Conservation (phyloP, 2,888 invertebrate species). For the Phalera bucephala region DNA sequence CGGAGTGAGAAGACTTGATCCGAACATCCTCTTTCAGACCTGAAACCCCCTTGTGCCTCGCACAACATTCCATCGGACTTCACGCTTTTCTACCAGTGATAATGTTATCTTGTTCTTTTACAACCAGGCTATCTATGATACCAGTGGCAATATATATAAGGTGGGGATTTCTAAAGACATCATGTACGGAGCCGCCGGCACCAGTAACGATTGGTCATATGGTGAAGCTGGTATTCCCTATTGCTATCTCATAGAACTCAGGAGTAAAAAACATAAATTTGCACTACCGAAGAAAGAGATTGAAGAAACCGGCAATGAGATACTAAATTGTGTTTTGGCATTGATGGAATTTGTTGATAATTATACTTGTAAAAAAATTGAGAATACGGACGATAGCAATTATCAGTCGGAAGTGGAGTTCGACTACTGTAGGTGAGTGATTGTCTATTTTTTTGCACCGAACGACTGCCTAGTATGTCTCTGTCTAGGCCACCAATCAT, state of each 20-base stretch:
- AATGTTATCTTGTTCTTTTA: slow-evolving; percentile 10
- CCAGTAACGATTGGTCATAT: slow-evolving; percentile 69
- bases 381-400: slow-evolving; percentile 3
- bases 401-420: not conserved
- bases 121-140: slow-evolving; percentile 59
- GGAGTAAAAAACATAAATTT: slow-evolving; percentile 65
- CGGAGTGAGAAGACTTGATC: no score
- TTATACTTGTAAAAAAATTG: slow-evolving; percentile 15
- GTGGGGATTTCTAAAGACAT: slow-evolving; percentile 71
- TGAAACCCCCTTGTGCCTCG: no score
- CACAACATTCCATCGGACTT: no score
- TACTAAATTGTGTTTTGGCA: slow-evolving; percentile 53
- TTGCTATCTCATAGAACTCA: slow-evolving; percentile 68
- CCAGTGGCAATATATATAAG: slow-evolving; percentile 65
- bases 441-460: no score
- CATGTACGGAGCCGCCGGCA: slow-evolving; percentile 69
- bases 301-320: slow-evolving; percentile 60
- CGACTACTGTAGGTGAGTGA: not conserved
- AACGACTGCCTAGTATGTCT: no score
- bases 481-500: no score
- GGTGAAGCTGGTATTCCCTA: slow-evolving; percentile 62
- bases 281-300: slow-evolving; percentile 63
- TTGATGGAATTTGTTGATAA: slow-evolving; percentile 67
- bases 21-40: no score
- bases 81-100: slow-evolving; percentile 1